phyloP scores from a whole-genome alignment of 2,888 invertebrate species.

The Adelognathus sp. region DNA sequence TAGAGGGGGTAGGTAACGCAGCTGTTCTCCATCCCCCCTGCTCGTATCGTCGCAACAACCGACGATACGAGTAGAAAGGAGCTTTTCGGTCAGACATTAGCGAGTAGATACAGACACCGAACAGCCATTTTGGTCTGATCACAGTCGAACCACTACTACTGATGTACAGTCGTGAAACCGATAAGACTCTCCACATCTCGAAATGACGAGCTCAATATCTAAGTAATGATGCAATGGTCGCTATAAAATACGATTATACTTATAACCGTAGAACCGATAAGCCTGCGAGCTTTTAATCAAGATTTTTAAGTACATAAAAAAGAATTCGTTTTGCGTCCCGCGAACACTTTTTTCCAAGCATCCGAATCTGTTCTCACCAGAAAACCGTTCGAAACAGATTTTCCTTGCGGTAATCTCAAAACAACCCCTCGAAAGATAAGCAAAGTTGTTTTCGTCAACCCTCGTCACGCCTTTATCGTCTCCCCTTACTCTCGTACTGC shows the following conservation, averaged over 20 bases:
- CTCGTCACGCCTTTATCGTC: neutral
- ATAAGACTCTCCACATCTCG: neutral
- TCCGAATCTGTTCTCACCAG: neutral
- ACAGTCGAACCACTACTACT: neutral
- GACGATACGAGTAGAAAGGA: neutral
- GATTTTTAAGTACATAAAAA: neutral
- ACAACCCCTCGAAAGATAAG: constrained; percentile 20
- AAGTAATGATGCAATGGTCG: neutral
- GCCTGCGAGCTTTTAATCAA: neutral
- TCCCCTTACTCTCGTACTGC: neutral
- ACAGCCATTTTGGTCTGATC: constrained; percentile 15
- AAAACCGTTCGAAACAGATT: constrained; percentile 17
- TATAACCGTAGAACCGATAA: neutral
- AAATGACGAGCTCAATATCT: neutral
- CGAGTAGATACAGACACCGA: neutral
- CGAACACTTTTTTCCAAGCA: neutral
- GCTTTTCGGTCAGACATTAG: constrained; percentile 1
- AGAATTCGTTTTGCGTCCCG: neutral
- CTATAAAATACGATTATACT: neutral
- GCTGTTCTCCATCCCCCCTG: neutral
- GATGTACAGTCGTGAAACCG: neutral
- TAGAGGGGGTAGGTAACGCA: neutral
- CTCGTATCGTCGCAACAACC: neutral
- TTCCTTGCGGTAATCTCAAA: constrained; percentile 10
- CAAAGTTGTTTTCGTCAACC: neutral